Conservation (phyloP, 2,797 vertebrate species). For the Sebastes iracundus region DNA sequence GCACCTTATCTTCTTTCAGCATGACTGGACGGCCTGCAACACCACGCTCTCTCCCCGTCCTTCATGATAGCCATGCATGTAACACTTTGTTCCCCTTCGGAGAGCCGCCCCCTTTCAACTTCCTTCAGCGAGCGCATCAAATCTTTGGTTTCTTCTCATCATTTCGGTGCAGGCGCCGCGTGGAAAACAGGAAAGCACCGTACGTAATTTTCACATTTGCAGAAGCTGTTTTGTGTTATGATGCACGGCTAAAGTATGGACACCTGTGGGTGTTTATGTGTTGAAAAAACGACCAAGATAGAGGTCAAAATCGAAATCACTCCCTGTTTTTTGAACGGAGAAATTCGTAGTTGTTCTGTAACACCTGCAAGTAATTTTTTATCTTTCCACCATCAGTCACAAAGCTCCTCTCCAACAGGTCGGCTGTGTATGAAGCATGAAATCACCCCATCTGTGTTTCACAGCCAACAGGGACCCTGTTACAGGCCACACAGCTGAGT, state of each 20-base stretch:
- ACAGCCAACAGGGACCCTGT: constrained; percentile 4
- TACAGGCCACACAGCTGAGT: constrained; percentile 17
- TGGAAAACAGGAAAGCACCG: neutral
- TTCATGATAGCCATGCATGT: constrained; percentile 33
- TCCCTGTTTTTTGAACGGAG: neutral
- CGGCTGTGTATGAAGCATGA: constrained; percentile 14
- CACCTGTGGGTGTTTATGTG: neutral
- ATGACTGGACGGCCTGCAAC: constrained; percentile 44
- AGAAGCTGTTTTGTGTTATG: neutral
- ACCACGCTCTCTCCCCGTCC: constrained; percentile 17
- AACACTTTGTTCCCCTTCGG: constrained; percentile 43
- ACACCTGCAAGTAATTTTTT: neutral
- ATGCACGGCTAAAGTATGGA: neutral
- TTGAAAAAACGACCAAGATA: neutral
- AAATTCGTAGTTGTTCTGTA: neutral
- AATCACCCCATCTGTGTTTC: constrained; percentile 41
- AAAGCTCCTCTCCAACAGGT: neutral
- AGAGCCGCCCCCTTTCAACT: constrained; percentile 33
- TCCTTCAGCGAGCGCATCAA: neutral
- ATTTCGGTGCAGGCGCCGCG: constrained; percentile 8
- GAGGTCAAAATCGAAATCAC: neutral
- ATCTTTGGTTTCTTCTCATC: constrained; percentile 33
- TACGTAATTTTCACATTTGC: constrained; percentile 5
- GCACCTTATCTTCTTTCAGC: constrained; percentile 67
- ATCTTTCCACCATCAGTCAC: neutral